Evolutionary conservation across 2,797 vertebrate species (phyloP).

Genomic region (Onychomys arenicola): DNA sequence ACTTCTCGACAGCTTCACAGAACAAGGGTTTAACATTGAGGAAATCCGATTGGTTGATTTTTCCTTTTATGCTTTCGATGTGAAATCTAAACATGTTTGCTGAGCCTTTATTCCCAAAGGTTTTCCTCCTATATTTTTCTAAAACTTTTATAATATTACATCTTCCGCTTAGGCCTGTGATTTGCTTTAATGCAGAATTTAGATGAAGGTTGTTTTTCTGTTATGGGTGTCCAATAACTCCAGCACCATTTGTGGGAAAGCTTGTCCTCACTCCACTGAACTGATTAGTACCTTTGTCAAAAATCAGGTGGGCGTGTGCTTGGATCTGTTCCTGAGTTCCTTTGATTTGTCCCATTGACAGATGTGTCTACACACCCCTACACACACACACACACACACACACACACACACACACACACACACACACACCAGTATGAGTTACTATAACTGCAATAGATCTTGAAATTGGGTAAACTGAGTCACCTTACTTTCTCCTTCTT

Average conservation of each 20-base stretch:
- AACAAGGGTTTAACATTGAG: background rate
- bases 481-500: background rate
- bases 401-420: too few species aligned
- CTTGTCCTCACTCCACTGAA: background rate
- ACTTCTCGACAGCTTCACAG: background rate
- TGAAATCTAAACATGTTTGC: constrained; percentile 30
- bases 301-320: background rate
- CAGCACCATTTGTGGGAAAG: background rate
- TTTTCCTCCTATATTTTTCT: constrained; percentile 14
- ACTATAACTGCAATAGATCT: background rate
- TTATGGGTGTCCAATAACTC: background rate
- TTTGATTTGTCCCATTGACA: background rate
- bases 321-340: background rate
- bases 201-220: background rate
- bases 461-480: background rate
- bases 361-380: background rate
- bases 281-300: background rate
- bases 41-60: background rate
- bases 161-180: background rate
- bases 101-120: background rate
- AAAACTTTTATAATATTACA: constrained; percentile 14
- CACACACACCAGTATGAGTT: background rate
- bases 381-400: too few species aligned
- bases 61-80: background rate
- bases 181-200: constrained; percentile 20